phyloP scores from a whole-genome alignment of 2,113 vertebrate genomes.

The Tinamus guttatus region DNA sequence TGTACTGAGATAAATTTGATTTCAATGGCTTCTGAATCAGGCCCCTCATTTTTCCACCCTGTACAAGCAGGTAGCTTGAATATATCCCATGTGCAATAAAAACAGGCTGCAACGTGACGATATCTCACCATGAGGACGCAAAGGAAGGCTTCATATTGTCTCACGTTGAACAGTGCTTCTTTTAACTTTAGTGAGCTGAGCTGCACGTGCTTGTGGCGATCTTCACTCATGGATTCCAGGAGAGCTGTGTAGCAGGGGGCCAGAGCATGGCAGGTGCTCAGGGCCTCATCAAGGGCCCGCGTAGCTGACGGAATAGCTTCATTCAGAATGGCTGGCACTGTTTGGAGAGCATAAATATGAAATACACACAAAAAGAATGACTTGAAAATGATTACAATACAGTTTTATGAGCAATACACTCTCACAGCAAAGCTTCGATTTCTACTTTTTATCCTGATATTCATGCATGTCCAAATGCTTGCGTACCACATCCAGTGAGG shows the following conservation, averaged over 20 bases:
- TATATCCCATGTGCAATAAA: background rate
- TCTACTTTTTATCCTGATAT: background rate
- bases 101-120: background rate
- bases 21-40: background rate
- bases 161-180: slow-evolving; percentile 87
- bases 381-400: background rate
- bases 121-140: slow-evolving; percentile 87
- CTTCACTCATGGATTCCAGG: slow-evolving; percentile 77
- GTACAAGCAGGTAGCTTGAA: background rate
- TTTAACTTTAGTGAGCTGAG: slow-evolving; percentile 72
- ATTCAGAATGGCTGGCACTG: slow-evolving; percentile 84
- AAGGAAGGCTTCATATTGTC: slow-evolving; percentile 89
- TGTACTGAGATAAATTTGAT: background rate
- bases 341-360: background rate
- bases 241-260: slow-evolving; percentile 84
- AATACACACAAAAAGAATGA: background rate
- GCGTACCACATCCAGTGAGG: background rate
- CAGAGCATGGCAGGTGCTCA: slow-evolving; percentile 71
- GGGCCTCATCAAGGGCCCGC: slow-evolving; percentile 67
- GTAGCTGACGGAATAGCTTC: slow-evolving; percentile 77
- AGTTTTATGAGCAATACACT: background rate
- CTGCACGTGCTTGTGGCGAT: background rate
- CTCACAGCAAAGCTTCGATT: background rate
- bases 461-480: background rate
- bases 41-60: background rate